A percentile compares a stretch with the other conserved stretches of the same genome.
Conservation (phyloP, 2,113 vertebrate species). For the Leptodactylus fuscus region DNA sequence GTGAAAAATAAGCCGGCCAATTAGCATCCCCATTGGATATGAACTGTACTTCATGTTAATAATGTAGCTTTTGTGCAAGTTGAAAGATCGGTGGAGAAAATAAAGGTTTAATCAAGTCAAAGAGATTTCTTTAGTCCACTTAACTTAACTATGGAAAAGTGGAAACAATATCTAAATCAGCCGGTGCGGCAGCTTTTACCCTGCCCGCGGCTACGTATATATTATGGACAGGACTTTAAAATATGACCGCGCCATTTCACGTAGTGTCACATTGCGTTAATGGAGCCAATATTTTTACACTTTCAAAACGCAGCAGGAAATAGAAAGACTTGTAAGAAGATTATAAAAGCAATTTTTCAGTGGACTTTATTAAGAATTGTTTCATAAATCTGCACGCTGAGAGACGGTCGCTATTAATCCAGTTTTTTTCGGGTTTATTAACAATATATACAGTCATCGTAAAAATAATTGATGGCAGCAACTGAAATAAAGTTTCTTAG, state of each 20-base stretch:
- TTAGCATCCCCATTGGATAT: slow-evolving; percentile 23
- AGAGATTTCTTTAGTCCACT: not conserved
- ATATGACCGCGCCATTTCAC: slow-evolving; percentile 4
- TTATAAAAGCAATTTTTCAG: slow-evolving; percentile 26
- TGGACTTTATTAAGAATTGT: not conserved
- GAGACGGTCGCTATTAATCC: not conserved
- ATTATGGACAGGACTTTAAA: slow-evolving; percentile 24
- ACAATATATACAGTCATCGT: not conserved
- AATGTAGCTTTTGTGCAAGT: slow-evolving; percentile 9
- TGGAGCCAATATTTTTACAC: slow-evolving; percentile 35
- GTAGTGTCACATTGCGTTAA: slow-evolving; percentile 43
- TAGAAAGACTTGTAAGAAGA: slow-evolving; percentile 21
- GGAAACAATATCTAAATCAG: slow-evolving; percentile 29
- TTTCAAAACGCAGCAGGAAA: slow-evolving; percentile 21
- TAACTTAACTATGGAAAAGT: not conserved
- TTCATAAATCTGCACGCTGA: slow-evolving; percentile 2
- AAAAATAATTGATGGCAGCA: not conserved
- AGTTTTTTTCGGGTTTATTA: not conserved
- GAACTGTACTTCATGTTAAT: slow-evolving; percentile 1
- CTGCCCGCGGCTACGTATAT: slow-evolving; percentile 3
- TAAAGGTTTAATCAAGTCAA: slow-evolving; percentile 18
- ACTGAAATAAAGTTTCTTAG: not conserved
- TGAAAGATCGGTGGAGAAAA: not conserved
- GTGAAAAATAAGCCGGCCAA: slow-evolving; percentile 34
- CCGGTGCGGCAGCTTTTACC: not conserved